Evolutionary conservation across 2,797 vertebrate genomes (phyloP).

Genomic region (Rhodeus uyekii): DNA sequence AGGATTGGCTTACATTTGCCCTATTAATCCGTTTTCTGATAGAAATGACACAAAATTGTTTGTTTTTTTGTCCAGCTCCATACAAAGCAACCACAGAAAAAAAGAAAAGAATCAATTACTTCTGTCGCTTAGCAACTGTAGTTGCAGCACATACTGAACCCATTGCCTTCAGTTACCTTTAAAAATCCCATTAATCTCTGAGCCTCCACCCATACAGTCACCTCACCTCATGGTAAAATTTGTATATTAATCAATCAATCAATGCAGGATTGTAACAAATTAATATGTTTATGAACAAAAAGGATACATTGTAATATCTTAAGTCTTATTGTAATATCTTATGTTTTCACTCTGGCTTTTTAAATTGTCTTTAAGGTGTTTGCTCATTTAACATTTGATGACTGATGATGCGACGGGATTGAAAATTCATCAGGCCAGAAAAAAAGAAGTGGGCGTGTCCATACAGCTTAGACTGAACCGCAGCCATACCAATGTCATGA

Average conservation of each 20-base stretch:
- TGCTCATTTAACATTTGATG: neutral
- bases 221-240: neutral
- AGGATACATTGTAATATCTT: neutral
- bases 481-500: neutral
- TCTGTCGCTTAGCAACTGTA: conserved; percentile 51
- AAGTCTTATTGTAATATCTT: too few species aligned
- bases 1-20: neutral
- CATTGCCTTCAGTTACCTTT: conserved; percentile 30
- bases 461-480: neutral
- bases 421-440: neutral
- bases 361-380: neutral
- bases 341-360: neutral
- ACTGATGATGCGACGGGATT: neutral
- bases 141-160: conserved; percentile 30
- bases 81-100: neutral
- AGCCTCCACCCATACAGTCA: neutral
- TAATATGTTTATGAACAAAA: neutral
- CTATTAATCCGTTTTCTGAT: neutral
- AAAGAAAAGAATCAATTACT: conserved; percentile 39
- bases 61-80: neutral
- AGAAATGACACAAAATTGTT: neutral
- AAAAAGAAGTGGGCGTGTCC: neutral
- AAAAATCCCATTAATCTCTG: conserved; percentile 35
- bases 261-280: neutral
- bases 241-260: neutral